Conservation (phyloP, 2,113 vertebrate genomes). For the Thamnophis sirtalis region DNA sequence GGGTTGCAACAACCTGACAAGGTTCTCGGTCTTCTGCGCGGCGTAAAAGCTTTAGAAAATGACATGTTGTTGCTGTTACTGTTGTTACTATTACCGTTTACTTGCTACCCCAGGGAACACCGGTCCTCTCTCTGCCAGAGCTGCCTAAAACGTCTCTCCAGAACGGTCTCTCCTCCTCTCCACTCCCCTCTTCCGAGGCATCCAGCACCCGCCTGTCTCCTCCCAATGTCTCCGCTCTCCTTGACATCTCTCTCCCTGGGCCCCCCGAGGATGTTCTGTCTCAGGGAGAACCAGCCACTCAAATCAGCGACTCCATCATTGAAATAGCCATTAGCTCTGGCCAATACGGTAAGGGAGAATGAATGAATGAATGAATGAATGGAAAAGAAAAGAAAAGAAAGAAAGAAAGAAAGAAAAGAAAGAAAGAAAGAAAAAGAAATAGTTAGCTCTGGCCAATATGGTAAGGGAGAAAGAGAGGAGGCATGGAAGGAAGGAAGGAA, state of each 20-base stretch:
- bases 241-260: constrained; percentile 95
- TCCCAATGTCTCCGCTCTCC: constrained; percentile 89
- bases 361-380: too few species aligned
- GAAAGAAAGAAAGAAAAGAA: too few species aligned
- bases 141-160: constrained; percentile 70
- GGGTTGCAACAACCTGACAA: not conserved
- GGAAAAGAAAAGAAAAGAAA: too few species aligned
- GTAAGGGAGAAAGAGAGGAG: too few species aligned
- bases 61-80: not conserved
- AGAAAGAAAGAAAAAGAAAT: too few species aligned
- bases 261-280: constrained; percentile 92
- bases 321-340: constrained; percentile 97
- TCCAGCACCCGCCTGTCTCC: constrained; percentile 84
- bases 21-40: not conserved
- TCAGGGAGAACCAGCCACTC: constrained; percentile 85
- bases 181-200: constrained; percentile 62
- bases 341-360: constrained; percentile 78
- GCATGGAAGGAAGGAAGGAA: too few species aligned
- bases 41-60: not conserved
- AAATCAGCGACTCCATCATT: constrained; percentile 98
- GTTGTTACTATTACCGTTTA: not conserved
- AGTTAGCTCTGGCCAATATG: too few species aligned
- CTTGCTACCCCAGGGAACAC: constrained; percentile 55
- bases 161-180: constrained; percentile 76
- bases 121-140: constrained; percentile 69